phyloP scores from a whole-genome alignment of 2,888 invertebrate genomes.

The Esperia sulphurella region DNA sequence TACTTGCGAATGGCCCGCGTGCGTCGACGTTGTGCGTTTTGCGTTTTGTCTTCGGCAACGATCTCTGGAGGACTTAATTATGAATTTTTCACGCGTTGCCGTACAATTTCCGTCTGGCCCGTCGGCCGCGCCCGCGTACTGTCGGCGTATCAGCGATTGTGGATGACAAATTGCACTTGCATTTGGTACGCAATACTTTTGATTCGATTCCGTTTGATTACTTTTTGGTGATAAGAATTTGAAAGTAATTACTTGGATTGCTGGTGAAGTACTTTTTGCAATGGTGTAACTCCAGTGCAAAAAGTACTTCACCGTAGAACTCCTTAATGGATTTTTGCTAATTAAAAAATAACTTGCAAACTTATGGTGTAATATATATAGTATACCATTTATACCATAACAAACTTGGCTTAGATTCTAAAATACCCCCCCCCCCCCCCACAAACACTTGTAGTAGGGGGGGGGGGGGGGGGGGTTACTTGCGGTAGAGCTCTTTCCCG shows the following conservation, averaged over 20 bases:
- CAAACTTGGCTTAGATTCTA: no score
- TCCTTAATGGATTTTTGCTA: no score
- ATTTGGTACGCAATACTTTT: constrained; percentile 39
- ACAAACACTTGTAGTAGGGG: no score
- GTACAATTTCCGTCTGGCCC: constrained; percentile 7
- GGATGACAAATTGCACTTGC: constrained; percentile 48
- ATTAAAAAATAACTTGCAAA: no score
- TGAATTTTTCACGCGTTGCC: constrained; percentile 45
- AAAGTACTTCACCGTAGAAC: no score
- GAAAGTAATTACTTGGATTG: background rate
- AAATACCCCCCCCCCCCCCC: no score
- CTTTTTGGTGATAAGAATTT: background rate
- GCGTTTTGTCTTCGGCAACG: background rate
- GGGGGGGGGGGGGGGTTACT: no score
- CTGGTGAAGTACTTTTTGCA: no score
- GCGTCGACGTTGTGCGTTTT: background rate
- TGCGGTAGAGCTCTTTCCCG: no score
- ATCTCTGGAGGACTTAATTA: constrained; percentile 35
- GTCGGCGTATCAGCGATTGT: constrained; percentile 33
- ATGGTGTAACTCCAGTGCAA: no score
- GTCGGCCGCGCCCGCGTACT: constrained; percentile 14
- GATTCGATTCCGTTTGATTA: constrained; percentile 18
- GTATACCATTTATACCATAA: no score
- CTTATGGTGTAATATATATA: no score
- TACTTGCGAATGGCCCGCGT: background rate